Base-by-base conservation (phyloP, 2,113 vertebrate species). In the Callithrix jacchus region DNA sequence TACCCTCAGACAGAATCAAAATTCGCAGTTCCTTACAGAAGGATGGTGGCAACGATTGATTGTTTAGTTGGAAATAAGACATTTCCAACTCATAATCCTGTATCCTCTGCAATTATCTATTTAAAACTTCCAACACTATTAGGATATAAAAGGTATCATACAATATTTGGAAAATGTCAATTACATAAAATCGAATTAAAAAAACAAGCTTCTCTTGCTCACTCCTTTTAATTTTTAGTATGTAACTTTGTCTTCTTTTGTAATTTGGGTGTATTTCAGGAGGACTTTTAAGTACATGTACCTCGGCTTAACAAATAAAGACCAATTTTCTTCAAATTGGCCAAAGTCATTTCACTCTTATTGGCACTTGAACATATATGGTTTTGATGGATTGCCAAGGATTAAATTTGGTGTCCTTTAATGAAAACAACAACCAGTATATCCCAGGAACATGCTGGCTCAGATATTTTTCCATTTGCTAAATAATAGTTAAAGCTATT, bases 201-300 rank as follows among this genome's bases (percentile, higher is more conserved):
- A 68, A 42, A 23, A 73, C 91, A 92, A 92, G 35, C 37, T 9
- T 96, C 25, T 94, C 71, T 85, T 37, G 8, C 58, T 88, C 93
- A 89, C 79, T 89, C 32, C n/a, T 87, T 86, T 47, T 92, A 47
- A 86, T 40, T 32, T 80, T 94, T 77, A 70, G 49, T 61, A 76
- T 88, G 93, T 82, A 83, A 73, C 52, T 84, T 91, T 87, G n/a
- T 61, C 96, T 96, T 89, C 84, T 96, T 83, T 91, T 93, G 27
- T 77, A 95, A 97, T 81, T 82, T 96, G 89, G 80, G 87, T 68
- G 40, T 49, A 74, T 23, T 93, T 81, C 92, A 95, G 52, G 40
- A 91, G 6, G 58, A 94, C 94, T 95, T 96, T 97, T 93, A 97
- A 95, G n/a, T 77, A 27, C 20, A 80, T 84, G 47, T 64, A 93